Evolutionary conservation across 2,888 invertebrate species (phyloP), one percentile per base, ranked within the genome.

Genomic region (Amorpha juglandis): DNA sequence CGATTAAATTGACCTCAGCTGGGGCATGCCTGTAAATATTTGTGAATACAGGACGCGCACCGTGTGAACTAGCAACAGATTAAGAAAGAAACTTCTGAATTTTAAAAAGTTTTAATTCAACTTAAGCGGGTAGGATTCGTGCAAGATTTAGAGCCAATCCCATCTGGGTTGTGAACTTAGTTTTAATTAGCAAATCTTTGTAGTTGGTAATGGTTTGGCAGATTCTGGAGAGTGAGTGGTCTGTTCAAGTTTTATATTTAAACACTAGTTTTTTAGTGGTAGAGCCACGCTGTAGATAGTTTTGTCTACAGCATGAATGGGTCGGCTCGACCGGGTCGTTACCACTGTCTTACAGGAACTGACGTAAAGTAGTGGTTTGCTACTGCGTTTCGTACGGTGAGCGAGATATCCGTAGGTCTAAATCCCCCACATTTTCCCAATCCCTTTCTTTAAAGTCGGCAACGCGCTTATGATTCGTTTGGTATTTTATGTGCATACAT

Each of bases 1-100:
- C 67, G 68, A 78, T 82, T 85, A 92, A 91, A 92, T 91, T 92
- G 91, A 92, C 92, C 92, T 92, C 90, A 88, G 90, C 83, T 87
- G 88, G 84, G 82, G 83, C 82, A 86, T 83, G 82, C 86, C 85
- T 86, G 90, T 88, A 92, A 92, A 91, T 91, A 89, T 92, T 92
- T 91, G 92, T 85, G 80, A 81, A 85, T 78, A 77, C 82, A 82
- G 55, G 64, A 87, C 86, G 84, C 80, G 83, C 78, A 82, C 80
- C 83, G 83, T 83, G 87, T 79, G 84, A 88, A 87, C 83, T 83
- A 84, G 85, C 83, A 83, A 84, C 80, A 87, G 89, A 90, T 89
- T 89, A 90, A 86, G 71, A 81, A 77, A 80, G 77, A 78, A 78
- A 83, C 68, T 72, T 70, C 69, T 68, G 78, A 82, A 83, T 83